Base-by-base conservation (phyloP, 2,888 invertebrate species). In the Plebejus argus region DNA sequence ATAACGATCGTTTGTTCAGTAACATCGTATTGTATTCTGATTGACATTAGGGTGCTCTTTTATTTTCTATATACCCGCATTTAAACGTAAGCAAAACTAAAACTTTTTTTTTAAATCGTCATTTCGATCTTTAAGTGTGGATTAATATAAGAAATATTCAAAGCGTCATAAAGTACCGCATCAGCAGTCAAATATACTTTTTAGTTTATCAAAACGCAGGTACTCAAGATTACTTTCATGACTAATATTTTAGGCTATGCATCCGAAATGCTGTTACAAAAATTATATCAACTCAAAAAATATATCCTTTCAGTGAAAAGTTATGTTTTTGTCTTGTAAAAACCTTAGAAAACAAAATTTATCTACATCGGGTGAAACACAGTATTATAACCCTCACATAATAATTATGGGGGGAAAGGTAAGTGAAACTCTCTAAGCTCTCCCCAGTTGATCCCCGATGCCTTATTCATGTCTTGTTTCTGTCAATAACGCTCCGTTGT, bases 381-480 rank as follows among this genome's bases (percentile, higher is more conserved):
- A 28, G 33, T 66, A 66, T 66, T 66, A 66, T 66, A 66, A 18
- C 66, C 66, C 28, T 66, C 66, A 28, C 33, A 66, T 33, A 33
- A 66, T 66, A 66, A 66, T 66, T 33, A 66, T 33, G 28, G 66
- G 66, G 66, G 66, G 33, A 66, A 61, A 66, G 66, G 66, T 66
- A 66, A 66, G 23, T 23, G 61, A 61, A 28, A 28, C 15, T 23
- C 23, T 66, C 66, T 66, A 33, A 66, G 66, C 66, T 72, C 45
- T 72, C 23, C 23, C 23, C 72, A 20, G 72, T 72, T 74, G 45
- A 74, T 53, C 74, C 49, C 28, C 7, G 49, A 53, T 49, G 28
- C 23, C 74, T 74, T 74, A 74, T 74, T 74, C 74, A 74, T 72
- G 45, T 74, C 49, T 74, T 53, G 49, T 49, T 53, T 28, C 28